A percentile compares a stretch with the other conserved stretches of the same genome.
phyloP scores from a whole-genome alignment of 2,113 vertebrate genomes.

The Colistium nudipinnis region DNA sequence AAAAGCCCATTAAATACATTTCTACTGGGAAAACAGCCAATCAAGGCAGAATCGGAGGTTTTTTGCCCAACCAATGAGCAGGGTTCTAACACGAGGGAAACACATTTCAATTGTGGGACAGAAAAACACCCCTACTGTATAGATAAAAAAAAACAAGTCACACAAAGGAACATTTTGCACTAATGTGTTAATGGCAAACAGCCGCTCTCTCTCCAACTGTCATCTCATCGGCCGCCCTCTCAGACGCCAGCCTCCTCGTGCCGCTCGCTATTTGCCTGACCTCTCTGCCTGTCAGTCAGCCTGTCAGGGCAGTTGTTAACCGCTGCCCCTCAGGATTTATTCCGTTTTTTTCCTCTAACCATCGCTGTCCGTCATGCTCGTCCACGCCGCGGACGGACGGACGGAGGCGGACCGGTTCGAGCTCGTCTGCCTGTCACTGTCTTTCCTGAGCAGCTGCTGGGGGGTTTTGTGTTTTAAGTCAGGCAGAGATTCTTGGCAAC shows the following conservation, averaged over 20 bases:
- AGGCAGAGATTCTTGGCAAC: conserved; percentile 43
- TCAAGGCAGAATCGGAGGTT: no score
- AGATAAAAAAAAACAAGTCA: no score
- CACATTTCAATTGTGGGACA: not conserved
- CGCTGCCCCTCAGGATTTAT: conserved; percentile 10
- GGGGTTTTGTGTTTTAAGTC: conserved; percentile 42
- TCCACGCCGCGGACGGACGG: not conserved
- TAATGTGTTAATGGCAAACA: not conserved
- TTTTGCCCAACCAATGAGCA: no score
- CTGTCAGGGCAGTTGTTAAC: conserved; percentile 42
- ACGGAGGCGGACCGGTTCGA: conserved; percentile 12
- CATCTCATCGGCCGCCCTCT: conserved; percentile 17
- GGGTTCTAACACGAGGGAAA: no score
- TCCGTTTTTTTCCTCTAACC: conserved; percentile 8
- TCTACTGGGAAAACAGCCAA: no score
- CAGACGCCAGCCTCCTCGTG: conserved; percentile 12
- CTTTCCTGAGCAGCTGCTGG: conserved; percentile 46
- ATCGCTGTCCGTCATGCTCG: conserved; percentile 6
- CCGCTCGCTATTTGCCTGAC: conserved; percentile 28
- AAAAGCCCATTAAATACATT: not conserved
- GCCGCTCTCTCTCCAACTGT: not conserved
- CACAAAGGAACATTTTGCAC: no score
- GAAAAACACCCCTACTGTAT: not conserved
- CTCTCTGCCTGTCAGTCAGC: conserved; percentile 38
- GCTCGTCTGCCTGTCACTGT: conserved; percentile 40